Percentiles rank a stretch among this genome's conserved stretches.
Conservation (phyloP, 37 sponge, comb jelly and placozoan species). For the Chondrosia reniformis region DNA sequence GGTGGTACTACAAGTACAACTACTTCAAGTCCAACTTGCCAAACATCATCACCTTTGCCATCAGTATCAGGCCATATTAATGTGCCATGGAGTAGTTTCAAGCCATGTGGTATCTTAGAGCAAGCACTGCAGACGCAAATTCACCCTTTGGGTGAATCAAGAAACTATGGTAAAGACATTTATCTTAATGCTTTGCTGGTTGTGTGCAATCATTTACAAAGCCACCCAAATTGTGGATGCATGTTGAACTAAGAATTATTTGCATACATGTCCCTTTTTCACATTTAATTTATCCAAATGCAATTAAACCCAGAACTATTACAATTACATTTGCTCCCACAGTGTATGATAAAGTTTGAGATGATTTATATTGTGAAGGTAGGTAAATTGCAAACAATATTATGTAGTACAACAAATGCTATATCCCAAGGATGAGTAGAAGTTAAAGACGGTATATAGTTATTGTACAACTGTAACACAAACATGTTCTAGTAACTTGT, state of each 20-base stretch:
- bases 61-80: background rate
- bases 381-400: background rate
- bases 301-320: background rate
- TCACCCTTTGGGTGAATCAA: slow-evolving; percentile 17
- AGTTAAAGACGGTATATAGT: too few species aligned
- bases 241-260: background rate
- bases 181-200: slow-evolving; percentile 11
- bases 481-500: background rate
- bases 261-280: background rate
- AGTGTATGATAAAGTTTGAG: too few species aligned
- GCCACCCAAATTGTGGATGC: background rate
- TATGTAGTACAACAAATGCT: background rate
- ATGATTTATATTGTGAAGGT: too few species aligned
- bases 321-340: background rate
- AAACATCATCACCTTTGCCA: background rate
- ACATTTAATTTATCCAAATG: background rate
- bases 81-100: slow-evolving; percentile 1
- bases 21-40: background rate
- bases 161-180: slow-evolving; percentile 14
- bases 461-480: background rate
- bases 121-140: slow-evolving; percentile 10
- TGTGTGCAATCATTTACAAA: slow-evolving; percentile 15
- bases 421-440: too few species aligned
- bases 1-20: background rate
- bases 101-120: slow-evolving; percentile 3